Base-by-base conservation (phyloP, 2,113 vertebrate genomes). In the Nibea albiflora region DNA sequence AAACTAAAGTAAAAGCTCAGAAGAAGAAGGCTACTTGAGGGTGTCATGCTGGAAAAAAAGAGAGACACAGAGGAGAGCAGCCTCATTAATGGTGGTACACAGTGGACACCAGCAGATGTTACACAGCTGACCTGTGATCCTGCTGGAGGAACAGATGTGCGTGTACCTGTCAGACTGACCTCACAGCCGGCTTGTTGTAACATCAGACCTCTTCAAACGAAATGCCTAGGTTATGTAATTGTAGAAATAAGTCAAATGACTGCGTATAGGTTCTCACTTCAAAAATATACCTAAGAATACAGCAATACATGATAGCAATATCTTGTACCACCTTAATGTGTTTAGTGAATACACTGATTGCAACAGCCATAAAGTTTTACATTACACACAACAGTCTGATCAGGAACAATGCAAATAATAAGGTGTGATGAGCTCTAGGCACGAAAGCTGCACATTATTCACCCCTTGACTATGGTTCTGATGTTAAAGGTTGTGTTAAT, bases 401-500 rank as follows among this genome's bases (percentile, higher is more conserved):
- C 17, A 22, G n/a, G 12, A 39, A 49, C 56, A 5, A 39, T 9
- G 15, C 31, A 44, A 57, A 24, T 17, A 11, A 53, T 5, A 52
- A 19, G 6, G 17, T 24, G 42, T 22, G 14, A 35, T 28, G 24
- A 11, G 49, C 73, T 46, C 20, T 5, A 8, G 19, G 22, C 35
- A 42, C 26, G 19, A 46, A 67, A 57, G 11, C 39, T 17, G 3
- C 17, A 19, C 4, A 54, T 71, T 53, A 68, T 64, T 14, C 28
- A 47, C 16, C 0, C 53, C 8, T 20, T 50, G 12, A 46, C 4
- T 66, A 12, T 19, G 3, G 46, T 58, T 72, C 11, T 53, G 20
- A 42, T 79, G 47, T 31, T 85, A 58, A 53, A 65, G 58, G 61
- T 68, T 63, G 57, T 39, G 44, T 83, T 14, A 17, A 16, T 44